These are phyloP conservation scores for Psilopogon haemacephalus DNA, from an alignment of 2,113 vertebrate species.

Conservation along the genomic window DNA sequence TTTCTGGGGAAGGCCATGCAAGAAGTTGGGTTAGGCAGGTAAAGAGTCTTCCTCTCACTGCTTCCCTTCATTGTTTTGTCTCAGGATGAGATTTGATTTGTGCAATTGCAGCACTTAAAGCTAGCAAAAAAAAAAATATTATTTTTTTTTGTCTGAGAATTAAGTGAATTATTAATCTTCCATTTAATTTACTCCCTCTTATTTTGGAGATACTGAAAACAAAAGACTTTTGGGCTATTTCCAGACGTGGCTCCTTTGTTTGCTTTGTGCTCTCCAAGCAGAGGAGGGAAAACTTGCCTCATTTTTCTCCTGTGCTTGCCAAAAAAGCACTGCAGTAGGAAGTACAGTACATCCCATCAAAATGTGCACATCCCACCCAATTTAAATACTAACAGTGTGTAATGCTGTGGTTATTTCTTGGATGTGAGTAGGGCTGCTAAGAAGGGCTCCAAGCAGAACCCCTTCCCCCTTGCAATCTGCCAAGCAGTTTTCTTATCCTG, in stretches of 20 bases:
- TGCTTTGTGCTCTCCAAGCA: conserved; percentile 17
- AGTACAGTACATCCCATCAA: background rate
- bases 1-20: background rate
- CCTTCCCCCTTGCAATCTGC: background rate
- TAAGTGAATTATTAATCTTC: conserved; percentile 6
- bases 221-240: background rate
- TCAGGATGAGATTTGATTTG: background rate
- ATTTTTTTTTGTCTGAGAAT: background rate
- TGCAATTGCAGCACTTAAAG: background rate
- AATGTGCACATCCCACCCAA: background rate
- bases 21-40: background rate
- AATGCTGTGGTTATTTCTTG: background rate
- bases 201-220: background rate
- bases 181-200: background rate
- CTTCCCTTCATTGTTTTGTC: background rate
- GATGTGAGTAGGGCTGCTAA: background rate
- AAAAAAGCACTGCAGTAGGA: background rate
- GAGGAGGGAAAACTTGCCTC: background rate
- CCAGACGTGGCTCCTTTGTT: background rate
- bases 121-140: background rate
- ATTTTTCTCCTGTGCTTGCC: background rate
- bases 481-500: background rate
- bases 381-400: background rate
- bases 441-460: background rate
- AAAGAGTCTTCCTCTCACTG: background rate